phyloP scores from a whole-genome alignment of 2,888 invertebrate genomes.

The Ophion costatus region DNA sequence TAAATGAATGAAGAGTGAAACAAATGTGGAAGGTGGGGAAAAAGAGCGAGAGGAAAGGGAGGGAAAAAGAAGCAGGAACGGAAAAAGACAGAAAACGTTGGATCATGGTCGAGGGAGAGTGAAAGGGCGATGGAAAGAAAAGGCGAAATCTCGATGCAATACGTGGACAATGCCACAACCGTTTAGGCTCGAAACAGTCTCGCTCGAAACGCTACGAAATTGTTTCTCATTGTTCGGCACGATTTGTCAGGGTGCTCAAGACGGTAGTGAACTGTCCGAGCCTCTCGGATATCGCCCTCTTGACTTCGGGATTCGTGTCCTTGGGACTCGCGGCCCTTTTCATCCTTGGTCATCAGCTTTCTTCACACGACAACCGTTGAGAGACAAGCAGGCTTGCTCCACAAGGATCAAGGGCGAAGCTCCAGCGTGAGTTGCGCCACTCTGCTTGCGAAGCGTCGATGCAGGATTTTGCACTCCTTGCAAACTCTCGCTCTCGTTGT shows the following conservation, averaged over 20 bases:
- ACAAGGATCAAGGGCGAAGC: neutral
- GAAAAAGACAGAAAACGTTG: constrained; percentile 27
- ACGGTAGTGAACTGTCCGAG: constrained; percentile 81
- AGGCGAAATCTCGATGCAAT: constrained; percentile 25
- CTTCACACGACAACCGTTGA: neutral
- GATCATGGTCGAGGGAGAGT: constrained; percentile 39
- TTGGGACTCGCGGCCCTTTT: constrained; percentile 55
- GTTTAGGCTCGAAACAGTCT: constrained; percentile 75
- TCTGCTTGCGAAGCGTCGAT: neutral
- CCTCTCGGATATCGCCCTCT: neutral
- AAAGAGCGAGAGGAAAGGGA: constrained; percentile 36
- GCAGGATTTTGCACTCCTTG: constrained; percentile 1
- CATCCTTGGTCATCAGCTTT: neutral
- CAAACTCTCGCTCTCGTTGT: constrained; percentile 21
- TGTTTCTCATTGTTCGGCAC: constrained; percentile 81
- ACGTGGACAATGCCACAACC: constrained; percentile 76
- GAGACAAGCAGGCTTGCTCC: neutral
- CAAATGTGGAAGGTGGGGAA: constrained; percentile 34
- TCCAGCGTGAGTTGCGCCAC: neutral
- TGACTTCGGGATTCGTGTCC: constrained; percentile 53
- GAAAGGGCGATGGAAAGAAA: constrained; percentile 28
- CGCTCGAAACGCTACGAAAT: constrained; percentile 77
- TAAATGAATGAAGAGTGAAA: constrained; percentile 48
- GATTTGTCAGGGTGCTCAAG: constrained; percentile 82
- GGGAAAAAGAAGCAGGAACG: neutral